Conservation (phyloP, 2,797 vertebrate species). For the Pseudochaenichthys georgianus region DNA sequence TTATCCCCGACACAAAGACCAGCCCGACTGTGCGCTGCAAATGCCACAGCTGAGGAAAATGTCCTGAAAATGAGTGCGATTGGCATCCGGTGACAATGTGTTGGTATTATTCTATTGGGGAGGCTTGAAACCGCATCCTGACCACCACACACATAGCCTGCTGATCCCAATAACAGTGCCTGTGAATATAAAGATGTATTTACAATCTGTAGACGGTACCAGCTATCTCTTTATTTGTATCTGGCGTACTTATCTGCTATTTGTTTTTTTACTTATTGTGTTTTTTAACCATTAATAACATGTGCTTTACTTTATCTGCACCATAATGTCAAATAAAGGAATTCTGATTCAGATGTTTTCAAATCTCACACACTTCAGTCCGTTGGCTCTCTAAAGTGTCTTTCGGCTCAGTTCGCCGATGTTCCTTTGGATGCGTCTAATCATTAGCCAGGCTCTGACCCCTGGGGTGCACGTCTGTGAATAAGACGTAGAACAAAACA, state of each 20-base stretch:
- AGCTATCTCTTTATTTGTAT: too few relatives aligned
- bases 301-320: too few relatives aligned
- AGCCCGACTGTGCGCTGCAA: conserved; percentile 64
- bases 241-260: too few relatives aligned
- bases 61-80: conserved; percentile 30
- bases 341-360: too few relatives aligned
- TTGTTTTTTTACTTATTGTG: too few relatives aligned
- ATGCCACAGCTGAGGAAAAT: conserved; percentile 76
- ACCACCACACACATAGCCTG: too few relatives aligned
- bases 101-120: background rate
- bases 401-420: conserved; percentile 44
- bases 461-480: conserved; percentile 64
- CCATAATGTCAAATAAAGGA: too few relatives aligned
- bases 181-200: too few relatives aligned
- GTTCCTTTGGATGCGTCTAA: conserved; percentile 54
- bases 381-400: conserved; percentile 13
- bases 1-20: conserved; percentile 74
- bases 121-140: too few relatives aligned
- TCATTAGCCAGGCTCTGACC: conserved; percentile 67
- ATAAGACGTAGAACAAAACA: conserved; percentile 37
- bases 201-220: too few relatives aligned
- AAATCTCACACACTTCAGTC: background rate
- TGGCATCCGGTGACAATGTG: conserved; percentile 27
- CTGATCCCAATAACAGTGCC: too few relatives aligned
- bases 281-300: too few relatives aligned